Evolutionary conservation across 2,113 vertebrate genomes (phyloP).

Genomic region (Megaceryle torquata): DNA sequence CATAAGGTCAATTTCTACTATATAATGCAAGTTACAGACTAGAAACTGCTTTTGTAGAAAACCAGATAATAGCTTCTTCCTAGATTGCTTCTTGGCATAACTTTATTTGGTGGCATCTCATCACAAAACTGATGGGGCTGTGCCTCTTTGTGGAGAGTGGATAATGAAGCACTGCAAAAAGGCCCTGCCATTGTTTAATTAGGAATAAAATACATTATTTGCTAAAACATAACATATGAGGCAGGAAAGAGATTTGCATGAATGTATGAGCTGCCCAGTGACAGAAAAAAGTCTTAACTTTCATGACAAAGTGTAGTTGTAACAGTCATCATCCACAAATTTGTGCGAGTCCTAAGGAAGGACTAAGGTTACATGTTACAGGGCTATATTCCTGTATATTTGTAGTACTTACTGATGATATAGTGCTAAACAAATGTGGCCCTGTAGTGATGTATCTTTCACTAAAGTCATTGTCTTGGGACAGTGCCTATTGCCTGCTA

Average conservation of each 20-base stretch:
- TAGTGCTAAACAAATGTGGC: neutral
- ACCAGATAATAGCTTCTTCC: constrained; percentile 7
- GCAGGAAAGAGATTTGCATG: neutral
- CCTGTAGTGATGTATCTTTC: neutral
- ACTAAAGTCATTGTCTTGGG: neutral
- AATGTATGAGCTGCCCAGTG: neutral
- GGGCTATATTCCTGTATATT: neutral
- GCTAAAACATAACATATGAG: neutral
- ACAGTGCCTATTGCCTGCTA: neutral
- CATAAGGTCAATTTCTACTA: constrained; percentile 9
- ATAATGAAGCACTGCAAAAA: constrained; percentile 2
- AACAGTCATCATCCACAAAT: neutral
- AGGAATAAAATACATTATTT: neutral
- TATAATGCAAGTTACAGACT: constrained; percentile 20
- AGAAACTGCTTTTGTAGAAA: constrained; percentile 26
- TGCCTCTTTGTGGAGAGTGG: neutral
- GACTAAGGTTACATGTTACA: neutral
- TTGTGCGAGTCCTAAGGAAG: neutral
- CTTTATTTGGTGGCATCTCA: constrained; percentile 29
- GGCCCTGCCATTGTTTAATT: neutral
- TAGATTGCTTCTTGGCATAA: constrained; percentile 6
- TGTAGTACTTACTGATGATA: neutral
- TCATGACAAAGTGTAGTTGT: neutral
- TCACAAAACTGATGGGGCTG: neutral
- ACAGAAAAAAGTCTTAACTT: neutral